Evolutionary conservation across 2,797 vertebrate species (phyloP), one percentile per base, ranked within the genome.

Genomic region (Onychomys leucogaster): DNA sequence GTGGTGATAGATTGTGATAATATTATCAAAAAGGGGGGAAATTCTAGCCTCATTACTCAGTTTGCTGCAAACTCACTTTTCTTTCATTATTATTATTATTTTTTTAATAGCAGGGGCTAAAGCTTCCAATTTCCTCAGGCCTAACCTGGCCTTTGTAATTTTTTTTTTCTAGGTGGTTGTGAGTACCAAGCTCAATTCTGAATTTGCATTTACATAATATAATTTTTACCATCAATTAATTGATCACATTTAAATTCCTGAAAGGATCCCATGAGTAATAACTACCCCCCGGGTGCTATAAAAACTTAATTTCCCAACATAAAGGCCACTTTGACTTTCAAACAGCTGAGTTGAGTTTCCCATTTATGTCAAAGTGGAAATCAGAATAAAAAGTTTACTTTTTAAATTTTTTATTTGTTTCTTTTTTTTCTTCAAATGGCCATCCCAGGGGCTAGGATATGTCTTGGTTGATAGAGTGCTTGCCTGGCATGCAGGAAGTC

Each of bases 201-300:
- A 98, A 98, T 98, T 98, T 98, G 98, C 97, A 98, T 98, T 98
- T 98, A 98, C 97, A 92, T 98, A 98, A 97, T 98, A 98, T 98
- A 98, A 98, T 97, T 98, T 98, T 98, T 98, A 97, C 98, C 98
- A 98, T 97, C 98, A 98, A 98, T 98, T 98, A 98, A 99, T 98
- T 95, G 98, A 99, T 98, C 97, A 96, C 89, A 98, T 98, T 98
- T 98, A 98, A 98, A 97, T 98, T 98, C 97, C 98, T 98, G 93
- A 97, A 97, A 98, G 97, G 98, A 97, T 83, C 95, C 94, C 96
- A 85, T 90, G 95, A 98, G 96, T 98, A 98, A 98, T 97, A 97
- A 96, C 92, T 97, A 82, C 91, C 97, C 97, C 96, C 94, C 92
- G 5, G 98, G 98, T 96, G 90, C 94, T 97, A 19, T 92, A 97